Percentiles rank a stretch among this genome's conserved stretches.
Evolutionary conservation across 2,797 vertebrate species (phyloP).

Genomic region (Sebastolobus altivelis): DNA sequence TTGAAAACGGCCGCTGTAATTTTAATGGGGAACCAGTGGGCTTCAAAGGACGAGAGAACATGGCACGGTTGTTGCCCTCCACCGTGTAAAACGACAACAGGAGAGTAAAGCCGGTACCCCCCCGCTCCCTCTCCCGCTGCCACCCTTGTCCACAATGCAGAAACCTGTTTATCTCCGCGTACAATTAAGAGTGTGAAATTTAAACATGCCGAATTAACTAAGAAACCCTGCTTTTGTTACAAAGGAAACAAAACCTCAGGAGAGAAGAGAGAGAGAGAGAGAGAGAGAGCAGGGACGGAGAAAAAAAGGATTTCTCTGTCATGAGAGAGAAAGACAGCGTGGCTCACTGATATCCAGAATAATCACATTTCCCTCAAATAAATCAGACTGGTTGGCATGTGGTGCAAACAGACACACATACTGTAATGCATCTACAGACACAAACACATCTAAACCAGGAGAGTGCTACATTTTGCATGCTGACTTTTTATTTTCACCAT

Average conservation of each 20-base stretch:
- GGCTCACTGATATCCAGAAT: conserved; percentile 83
- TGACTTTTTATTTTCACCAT: conserved; percentile 48
- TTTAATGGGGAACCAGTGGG: conserved; percentile 75
- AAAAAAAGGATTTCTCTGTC: conserved; percentile 64
- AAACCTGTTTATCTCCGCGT: conserved; percentile 83
- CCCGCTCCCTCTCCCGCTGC: conserved; percentile 43
- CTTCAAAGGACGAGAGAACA: conserved; percentile 76
- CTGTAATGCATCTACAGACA: conserved; percentile 37
- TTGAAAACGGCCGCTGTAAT: conserved; percentile 75
- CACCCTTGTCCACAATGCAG: conserved; percentile 66
- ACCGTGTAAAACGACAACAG: conserved; percentile 66
- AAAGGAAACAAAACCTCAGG: conserved; percentile 84
- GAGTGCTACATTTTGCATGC: conserved; percentile 47
- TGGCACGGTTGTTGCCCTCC: conserved; percentile 73
- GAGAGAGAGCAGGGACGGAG: conserved; percentile 49
- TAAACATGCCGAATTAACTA: conserved; percentile 85
- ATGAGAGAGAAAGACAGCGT: conserved; percentile 70
- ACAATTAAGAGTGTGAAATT: conserved; percentile 88
- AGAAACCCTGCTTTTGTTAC: conserved; percentile 84
- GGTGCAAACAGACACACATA: conserved; percentile 39
- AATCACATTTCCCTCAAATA: conserved; percentile 81
- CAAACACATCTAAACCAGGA: conserved; percentile 68
- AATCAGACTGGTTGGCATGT: conserved; percentile 79
- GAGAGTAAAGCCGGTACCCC: conserved; percentile 55
- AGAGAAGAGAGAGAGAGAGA: conserved; percentile 62